phyloP scores from a whole-genome alignment of 30 jellyfish, hydroid and myxozoan genomes.

The Aurelia coerulea region DNA sequence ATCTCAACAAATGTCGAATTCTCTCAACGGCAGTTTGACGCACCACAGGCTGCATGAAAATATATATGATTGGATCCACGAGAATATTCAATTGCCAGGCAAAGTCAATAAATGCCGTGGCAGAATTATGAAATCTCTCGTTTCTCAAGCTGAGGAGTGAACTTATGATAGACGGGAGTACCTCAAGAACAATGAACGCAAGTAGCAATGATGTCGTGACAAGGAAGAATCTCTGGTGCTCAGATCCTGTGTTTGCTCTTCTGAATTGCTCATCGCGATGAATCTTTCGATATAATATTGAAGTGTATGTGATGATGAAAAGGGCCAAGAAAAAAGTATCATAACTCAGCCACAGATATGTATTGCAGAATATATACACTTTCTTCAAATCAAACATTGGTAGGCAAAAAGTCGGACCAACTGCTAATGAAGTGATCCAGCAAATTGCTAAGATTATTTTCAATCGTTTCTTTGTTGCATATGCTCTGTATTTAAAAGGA shows the following conservation, averaged over 20 bases:
- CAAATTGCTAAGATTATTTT: not conserved
- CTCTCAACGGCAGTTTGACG: not conserved
- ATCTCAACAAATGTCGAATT: not conserved
- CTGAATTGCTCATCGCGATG: not conserved
- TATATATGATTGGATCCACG: not conserved
- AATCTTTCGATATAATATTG: not conserved
- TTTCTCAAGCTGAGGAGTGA: not conserved
- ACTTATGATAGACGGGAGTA: not conserved
- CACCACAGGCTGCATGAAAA: not conserved
- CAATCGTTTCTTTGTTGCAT: not conserved
- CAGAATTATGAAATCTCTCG: not conserved
- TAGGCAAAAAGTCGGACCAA: not conserved
- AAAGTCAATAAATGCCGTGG: not conserved
- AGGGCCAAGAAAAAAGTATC: not conserved
- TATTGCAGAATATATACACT: not conserved
- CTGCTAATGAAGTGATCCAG: not conserved
- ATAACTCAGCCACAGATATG: not conserved
- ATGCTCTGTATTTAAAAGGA: constrained; percentile 3
- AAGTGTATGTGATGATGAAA: not conserved
- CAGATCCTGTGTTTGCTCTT: not conserved
- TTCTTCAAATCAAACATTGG: not conserved
- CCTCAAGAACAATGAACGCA: not conserved
- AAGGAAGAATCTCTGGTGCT: not conserved
- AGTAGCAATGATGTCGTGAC: not conserved
- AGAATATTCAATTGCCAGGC: not conserved